A percentile compares a stretch with the other conserved stretches of the same genome.
Conservation (phyloP, 1,140 invertebrate species). For the Nilaparvata lugens region DNA sequence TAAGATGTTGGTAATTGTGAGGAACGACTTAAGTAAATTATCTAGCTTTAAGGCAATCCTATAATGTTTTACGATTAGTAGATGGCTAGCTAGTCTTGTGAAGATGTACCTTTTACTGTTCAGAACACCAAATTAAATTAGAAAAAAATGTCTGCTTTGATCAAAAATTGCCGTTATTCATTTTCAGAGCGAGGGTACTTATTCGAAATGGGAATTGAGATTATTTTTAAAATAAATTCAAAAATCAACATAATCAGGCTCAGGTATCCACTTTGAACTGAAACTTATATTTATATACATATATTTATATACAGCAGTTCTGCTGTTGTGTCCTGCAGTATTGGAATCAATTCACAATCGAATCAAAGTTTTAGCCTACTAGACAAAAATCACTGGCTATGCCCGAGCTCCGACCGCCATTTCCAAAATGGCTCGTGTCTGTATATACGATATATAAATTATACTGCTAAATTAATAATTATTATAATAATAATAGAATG, state of each 20-base stretch:
- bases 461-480: neutral
- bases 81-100: neutral
- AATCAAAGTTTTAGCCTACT: neutral
- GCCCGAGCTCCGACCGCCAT: neutral
- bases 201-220: neutral
- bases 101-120: conserved; percentile 1
- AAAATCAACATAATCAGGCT: neutral
- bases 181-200: neutral
- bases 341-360: neutral
- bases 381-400: neutral
- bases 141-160: neutral
- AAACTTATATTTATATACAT: neutral
- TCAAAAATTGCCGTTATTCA: neutral
- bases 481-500: neutral
- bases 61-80: neutral
- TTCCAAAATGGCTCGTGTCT: neutral
- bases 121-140: conserved; percentile 1
- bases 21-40: conserved; percentile 9
- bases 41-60: conserved; percentile 16
- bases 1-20: neutral
- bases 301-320: neutral
- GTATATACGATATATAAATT: neutral
- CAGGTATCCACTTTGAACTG: neutral
- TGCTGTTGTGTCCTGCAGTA: neutral
- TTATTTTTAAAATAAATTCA: neutral